Base-by-base conservation (phyloP, 2,113 vertebrate genomes). In the Hydrochoerus hydrochaeris region DNA sequence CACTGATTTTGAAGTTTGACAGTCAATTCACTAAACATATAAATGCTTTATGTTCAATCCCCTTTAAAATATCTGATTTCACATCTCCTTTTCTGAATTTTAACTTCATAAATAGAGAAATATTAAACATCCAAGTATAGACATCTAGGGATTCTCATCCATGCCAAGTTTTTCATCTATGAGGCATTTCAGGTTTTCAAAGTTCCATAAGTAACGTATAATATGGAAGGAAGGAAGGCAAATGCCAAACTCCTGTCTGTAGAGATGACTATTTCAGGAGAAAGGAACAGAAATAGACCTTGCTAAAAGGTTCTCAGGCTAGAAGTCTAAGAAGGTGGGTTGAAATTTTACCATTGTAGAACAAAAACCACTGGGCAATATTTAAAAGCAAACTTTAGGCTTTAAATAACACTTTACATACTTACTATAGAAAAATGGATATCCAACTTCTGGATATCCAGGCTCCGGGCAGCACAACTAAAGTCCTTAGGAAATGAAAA, bases 371-470 rank as follows among this genome's bases (percentile, higher is more conserved):
- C 46, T 60, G 81, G 67, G 63, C 94, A 93, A 81, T 81, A 93
- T 94, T 97, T 95, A 96, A 97, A 93, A 96, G 65, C 11, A 94
- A 97, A 97, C 57, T 95, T 38, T 83, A 92, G 46, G 69, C 84
- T 97, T 97, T 93, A 97, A 95, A 96, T 96, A 96, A 93, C 52
- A 78, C n/a, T 82, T 95, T 65, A 54, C 38, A 90, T 94, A 71
- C 86, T 96, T 67, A 93, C 78, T 95, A 69, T 71, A 95, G 58
- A 95, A 92, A 80, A 93, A 41, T 3, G 38, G 93, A 92, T 97
- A 97, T 2, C 19, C 67, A 91, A 87, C 7, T 90, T 91, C 80
- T 96, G 87, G 86, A 75, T 90, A 85, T 94, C 57, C 83, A 91
- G 71, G 80, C 54, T 94, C 57, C 83, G 89, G 71, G 80, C 54